A percentile compares a stretch with the other conserved stretches of the same genome.
Conservation (phyloP, 2,113 vertebrate species). For the Varanus komodoensis region DNA sequence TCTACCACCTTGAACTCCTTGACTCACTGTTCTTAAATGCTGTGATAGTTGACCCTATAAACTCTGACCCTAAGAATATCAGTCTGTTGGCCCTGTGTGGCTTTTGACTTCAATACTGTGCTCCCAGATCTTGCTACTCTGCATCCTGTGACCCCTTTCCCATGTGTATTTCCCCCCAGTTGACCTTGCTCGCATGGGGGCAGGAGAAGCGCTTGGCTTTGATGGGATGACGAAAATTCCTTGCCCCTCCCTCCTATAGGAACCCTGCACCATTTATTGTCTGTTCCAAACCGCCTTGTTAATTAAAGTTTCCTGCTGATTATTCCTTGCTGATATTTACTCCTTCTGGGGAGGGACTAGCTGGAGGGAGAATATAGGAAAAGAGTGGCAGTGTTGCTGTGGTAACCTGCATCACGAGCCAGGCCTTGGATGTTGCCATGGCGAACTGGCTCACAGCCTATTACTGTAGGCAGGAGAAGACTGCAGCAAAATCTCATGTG, state of each 20-base stretch:
- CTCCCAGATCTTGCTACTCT: background rate
- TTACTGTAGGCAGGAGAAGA: background rate
- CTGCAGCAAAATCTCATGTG: background rate
- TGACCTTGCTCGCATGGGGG: background rate
- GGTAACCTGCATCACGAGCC: constrained; percentile 22
- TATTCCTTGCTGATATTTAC: background rate
- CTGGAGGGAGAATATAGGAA: background rate
- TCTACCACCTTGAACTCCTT: background rate
- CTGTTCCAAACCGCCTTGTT: constrained; percentile 7
- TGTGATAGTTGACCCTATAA: background rate
- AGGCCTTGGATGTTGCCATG: constrained; percentile 15
- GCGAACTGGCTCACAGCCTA: background rate
- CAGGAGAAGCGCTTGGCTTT: background rate
- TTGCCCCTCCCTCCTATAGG: background rate
- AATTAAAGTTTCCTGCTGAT: constrained; percentile 39
- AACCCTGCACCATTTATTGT: background rate
- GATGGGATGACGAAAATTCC: background rate
- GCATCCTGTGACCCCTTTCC: background rate
- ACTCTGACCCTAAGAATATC: background rate
- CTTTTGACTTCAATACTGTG: background rate
- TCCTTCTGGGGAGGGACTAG: background rate
- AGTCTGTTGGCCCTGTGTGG: constrained; percentile 12
- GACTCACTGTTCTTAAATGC: constrained; percentile 14
- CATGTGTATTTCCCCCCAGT: background rate
- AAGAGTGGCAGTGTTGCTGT: background rate